Evolutionary conservation across 2,797 vertebrate genomes (phyloP), one percentile per base, ranked within the genome.

Genomic region (Craterocephalus amniculus): DNA sequence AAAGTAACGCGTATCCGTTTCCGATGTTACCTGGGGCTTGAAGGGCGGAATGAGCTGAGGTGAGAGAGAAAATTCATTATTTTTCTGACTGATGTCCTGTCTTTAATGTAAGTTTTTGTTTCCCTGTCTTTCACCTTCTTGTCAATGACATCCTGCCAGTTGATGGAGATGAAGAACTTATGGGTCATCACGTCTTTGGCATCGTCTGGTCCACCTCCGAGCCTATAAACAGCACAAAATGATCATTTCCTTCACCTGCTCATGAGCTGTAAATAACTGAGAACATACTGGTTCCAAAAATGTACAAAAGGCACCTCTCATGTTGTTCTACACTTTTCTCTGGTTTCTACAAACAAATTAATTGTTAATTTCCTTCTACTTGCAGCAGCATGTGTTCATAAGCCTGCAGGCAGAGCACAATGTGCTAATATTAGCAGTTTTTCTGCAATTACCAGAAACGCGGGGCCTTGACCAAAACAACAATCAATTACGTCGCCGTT

Each of bases 141-240:
- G 78, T 97, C 95, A 0, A 95, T 90, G 70, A 98, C 97, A 12
- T 99, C 97, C 89, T 96, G 96, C 97, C 97, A 99, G 89, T 95
- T 96, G 86, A 97, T 93, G 71, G 91, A 84, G 38, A 88, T 85
- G 76, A 99, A 99, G 92, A 99, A 99, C 63, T 95, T 96, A 76
- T 99, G 97, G 74, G 92, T 94, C 96, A 97, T 99, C 87, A 98
- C 97, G 71, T 99, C 97, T 94, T 96, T 95, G 79, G 97, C 97
- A 6, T 99, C 97, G 0, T 93, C 95, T 60, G 95, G 92, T 35
- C 97, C 95, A 0, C 97, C 97, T 9, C 97, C 97, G 0, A 98
- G 94, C 93, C 97, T 99, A 77, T 20, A 56, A 83, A 79, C 45
- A 69, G 40, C 56, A 76, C 56, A 64, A 67, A 63, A 65, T 29